A percentile compares a stretch with the other conserved stretches of the same genome.
Conservation (phyloP, 2,113 vertebrate species). For the Verasper variegatus region DNA sequence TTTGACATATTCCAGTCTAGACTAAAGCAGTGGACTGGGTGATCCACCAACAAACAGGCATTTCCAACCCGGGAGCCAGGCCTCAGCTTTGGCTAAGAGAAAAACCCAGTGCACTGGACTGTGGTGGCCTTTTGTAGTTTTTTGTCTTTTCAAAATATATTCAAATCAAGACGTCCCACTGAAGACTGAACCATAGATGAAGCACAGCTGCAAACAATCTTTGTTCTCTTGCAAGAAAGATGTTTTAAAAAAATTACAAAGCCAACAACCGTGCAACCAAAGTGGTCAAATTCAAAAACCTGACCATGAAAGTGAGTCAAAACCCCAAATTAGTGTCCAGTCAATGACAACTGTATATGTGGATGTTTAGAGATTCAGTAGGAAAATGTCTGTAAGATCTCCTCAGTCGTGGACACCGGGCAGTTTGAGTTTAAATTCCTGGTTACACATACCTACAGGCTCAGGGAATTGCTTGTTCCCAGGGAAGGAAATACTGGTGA, state of each 20-base stretch:
- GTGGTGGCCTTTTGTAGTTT: not conserved
- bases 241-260: not conserved
- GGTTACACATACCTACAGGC: constrained; percentile 14
- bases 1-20: not conserved
- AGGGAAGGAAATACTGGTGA: constrained; percentile 56
- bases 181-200: not conserved
- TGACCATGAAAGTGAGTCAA: not conserved
- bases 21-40: not conserved
- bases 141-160: not conserved
- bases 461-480: constrained; percentile 51
- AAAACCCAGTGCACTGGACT: not conserved
- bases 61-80: not conserved
- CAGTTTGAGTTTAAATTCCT: constrained; percentile 25
- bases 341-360: not conserved
- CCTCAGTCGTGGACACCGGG: not conserved
- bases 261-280: not conserved
- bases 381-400: constrained; percentile 1
- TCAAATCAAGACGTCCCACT: not conserved
- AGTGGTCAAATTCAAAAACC: not conserved
- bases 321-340: not conserved
- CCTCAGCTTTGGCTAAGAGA: not conserved
- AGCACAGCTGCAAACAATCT: not conserved
- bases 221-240: not conserved
- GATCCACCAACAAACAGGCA: not conserved
- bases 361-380: not conserved